Evolutionary conservation across 2,113 vertebrate genomes (phyloP).

Genomic region (Rhombomys opimus): DNA sequence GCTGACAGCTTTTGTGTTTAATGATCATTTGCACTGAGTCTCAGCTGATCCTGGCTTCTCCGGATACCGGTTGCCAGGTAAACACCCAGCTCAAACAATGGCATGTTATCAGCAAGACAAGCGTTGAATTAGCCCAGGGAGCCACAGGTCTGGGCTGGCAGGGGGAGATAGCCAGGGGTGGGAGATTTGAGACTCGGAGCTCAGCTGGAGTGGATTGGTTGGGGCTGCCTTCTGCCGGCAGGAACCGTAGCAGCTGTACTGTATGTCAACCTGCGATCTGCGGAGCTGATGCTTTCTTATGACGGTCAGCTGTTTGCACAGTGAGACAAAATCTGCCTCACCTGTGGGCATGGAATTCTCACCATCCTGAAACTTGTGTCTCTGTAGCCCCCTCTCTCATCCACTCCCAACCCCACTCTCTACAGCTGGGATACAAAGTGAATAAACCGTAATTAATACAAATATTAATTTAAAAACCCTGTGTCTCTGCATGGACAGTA

Average conservation of each 20-base stretch:
- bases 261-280: constrained; percentile 41
- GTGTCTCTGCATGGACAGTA: not conserved
- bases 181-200: not conserved
- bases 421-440: too few relatives aligned
- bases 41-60: not conserved
- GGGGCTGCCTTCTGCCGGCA: not conserved
- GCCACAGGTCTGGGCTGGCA: constrained; percentile 38
- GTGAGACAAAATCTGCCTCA: not conserved
- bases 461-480: not conserved
- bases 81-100: not conserved
- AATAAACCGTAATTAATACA: too few relatives aligned
- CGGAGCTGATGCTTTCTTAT: not conserved
- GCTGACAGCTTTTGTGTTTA: too few relatives aligned
- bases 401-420: too few relatives aligned
- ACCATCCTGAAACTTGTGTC: not conserved
- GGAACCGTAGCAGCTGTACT: not conserved
- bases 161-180: constrained; percentile 12
- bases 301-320: not conserved
- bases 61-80: not conserved
- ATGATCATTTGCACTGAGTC: too few relatives aligned
- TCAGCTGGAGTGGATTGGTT: not conserved
- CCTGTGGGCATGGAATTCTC: not conserved
- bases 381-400: too few relatives aligned
- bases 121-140: not conserved
- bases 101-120: not conserved